These are phyloP conservation scores for Drosophila novamexicana DNA, from an alignment of 1,140 invertebrate genomes.

Conservation along the genomic window DNA sequence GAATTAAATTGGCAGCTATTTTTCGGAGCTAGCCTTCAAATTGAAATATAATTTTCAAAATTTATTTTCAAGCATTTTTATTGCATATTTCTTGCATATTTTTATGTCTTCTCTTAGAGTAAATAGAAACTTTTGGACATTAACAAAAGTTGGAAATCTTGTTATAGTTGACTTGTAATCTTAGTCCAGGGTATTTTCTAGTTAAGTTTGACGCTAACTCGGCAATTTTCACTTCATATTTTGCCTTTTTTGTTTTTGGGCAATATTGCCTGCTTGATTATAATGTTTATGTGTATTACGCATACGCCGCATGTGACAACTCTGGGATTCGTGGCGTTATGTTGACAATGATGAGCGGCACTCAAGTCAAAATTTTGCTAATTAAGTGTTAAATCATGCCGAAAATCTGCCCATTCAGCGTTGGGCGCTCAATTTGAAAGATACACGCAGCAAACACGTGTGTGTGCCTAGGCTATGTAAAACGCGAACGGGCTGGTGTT, in stretches of 20 bases:
- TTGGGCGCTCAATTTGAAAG: constrained; percentile 33
- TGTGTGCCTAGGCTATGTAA: background rate
- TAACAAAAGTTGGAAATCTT: too few relatives aligned
- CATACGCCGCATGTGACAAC: constrained; percentile 53
- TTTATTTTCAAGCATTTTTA: too few relatives aligned
- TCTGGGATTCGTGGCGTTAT: constrained; percentile 15
- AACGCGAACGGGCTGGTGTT: constrained; percentile 12
- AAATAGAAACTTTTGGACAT: too few relatives aligned
- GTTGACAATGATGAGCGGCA: constrained; percentile 66
- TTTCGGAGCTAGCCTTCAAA: too few relatives aligned
- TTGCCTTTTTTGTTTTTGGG: background rate
- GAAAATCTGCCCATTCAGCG: constrained; percentile 71
- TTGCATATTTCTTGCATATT: too few relatives aligned
- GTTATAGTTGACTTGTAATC: too few relatives aligned
- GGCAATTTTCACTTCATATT: too few relatives aligned
- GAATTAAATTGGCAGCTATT: too few relatives aligned
- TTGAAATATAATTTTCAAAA: too few relatives aligned
- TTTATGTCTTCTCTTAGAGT: too few relatives aligned
- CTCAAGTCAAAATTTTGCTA: constrained; percentile 77
- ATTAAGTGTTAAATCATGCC: constrained; percentile 82
- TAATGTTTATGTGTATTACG: constrained; percentile 68
- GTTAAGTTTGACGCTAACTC: too few relatives aligned
- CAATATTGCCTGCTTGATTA: constrained; percentile 51
- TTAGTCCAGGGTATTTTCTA: background rate
- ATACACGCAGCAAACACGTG: constrained; percentile 6